Base-by-base conservation (phyloP, 1,140 invertebrate species). In the Aphaenogaster rudis region DNA sequence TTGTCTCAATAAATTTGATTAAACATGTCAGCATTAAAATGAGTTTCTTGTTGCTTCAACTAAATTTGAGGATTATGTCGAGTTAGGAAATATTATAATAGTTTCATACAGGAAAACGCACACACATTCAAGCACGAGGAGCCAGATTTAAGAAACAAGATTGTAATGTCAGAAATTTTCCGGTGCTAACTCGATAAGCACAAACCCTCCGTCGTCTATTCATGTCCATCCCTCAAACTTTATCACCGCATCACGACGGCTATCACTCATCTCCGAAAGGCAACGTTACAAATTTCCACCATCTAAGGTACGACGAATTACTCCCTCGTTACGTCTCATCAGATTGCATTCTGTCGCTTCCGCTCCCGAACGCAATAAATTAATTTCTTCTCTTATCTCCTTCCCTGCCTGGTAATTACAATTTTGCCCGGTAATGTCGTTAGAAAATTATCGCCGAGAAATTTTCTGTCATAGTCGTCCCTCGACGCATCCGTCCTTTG, bases 391-490 rank as follows among this genome's bases (percentile, higher is more conserved):
- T 42, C 50, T 59, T 13, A 72, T 21, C 33, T 36, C 17, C 61
- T 15, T 17, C n/a, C 4, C 9, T 13, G 15, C 17, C 42, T 48
- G 54, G 21, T 76, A 84, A 84, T 84, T 84, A 61, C 67, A 84
- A 61, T 76, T 71, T 84, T 61, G 42, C 11, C 52, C 17, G 69
- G 13, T 63, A 74, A 76, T 13, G 13, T 59, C 54, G 57, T 63
- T 84, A 74, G 69, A 74, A 50, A 84, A 74, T 74, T 76, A 84
- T n/a, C 69, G 42, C 7, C 17, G 54, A 76, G 80, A 74, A 74
- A 74, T 63, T 61, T 72, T 82, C 54, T 39, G 28, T 64, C 36
- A 28, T 45, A 9, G 2, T 54, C 39, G 67, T n/a, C 48, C 11
- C 42, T 36, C 21, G 67, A 39, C 39, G 54, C 42, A 74, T 39